These are phyloP conservation scores for Pangasius sanitwongsei DNA, from an alignment of 2,797 vertebrate species.

Conservation along the genomic window DNA sequence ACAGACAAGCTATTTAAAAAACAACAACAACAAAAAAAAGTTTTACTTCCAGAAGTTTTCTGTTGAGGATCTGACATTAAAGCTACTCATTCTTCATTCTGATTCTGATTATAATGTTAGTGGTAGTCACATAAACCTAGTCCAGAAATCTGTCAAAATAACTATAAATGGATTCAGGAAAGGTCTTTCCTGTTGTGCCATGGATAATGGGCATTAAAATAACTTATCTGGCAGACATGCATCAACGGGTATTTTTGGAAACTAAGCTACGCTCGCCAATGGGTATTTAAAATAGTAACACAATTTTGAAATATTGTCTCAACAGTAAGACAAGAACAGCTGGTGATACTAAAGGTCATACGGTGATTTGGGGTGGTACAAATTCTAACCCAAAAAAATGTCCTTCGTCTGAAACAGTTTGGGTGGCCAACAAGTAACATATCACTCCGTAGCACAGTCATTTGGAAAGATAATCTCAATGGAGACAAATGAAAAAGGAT, in stretches of 20 bases:
- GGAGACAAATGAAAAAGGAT: neutral
- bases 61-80: neutral
- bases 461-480: neutral
- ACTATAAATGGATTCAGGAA: conserved; percentile 40
- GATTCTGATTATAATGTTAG: neutral
- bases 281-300: conserved; percentile 45
- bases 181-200: conserved; percentile 68
- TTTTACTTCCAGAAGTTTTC: neutral
- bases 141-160: conserved; percentile 20
- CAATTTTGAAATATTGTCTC: conserved; percentile 20
- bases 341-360: conserved; percentile 6
- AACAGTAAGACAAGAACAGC: conserved; percentile 30
- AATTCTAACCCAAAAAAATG: neutral
- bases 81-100: neutral
- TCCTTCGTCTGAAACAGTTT: neutral
- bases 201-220: conserved; percentile 43
- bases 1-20: neutral
- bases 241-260: conserved; percentile 43
- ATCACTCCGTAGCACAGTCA: neutral
- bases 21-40: no score
- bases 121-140: neutral
- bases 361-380: neutral
- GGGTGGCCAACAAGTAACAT: neutral
- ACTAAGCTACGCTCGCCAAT: conserved; percentile 10
- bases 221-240: conserved; percentile 30